phyloP scores from a whole-genome alignment of 2,888 invertebrate genomes.

The Micoletzkya japonica region DNA sequence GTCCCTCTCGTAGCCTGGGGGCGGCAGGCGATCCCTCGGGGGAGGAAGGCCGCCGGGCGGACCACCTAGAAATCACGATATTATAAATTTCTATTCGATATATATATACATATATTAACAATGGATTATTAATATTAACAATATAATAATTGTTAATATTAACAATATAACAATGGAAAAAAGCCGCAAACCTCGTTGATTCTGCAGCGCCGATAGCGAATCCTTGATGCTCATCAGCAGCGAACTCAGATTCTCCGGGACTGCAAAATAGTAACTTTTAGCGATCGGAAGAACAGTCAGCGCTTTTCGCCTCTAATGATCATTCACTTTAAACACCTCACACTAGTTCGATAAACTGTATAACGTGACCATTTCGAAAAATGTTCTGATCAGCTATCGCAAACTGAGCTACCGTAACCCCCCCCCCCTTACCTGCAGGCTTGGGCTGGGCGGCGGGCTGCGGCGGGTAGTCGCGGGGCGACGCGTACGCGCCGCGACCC shows the following conservation, averaged over 20 bases:
- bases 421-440: background rate
- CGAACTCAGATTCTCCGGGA: background rate
- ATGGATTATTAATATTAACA: no score
- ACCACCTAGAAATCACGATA: no score
- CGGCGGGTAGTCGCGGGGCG: background rate
- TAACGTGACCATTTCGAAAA: background rate
- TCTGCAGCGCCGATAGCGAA: background rate
- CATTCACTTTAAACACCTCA: background rate
- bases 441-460: background rate
- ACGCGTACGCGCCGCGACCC: no score
- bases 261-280: background rate
- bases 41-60: no score
- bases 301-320: no score
- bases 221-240: conserved; percentile 1
- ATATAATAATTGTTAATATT: no score
- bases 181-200: background rate
- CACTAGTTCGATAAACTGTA: no score
- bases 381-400: background rate
- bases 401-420: background rate
- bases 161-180: no score
- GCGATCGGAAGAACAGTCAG: background rate
- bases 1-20: no score
- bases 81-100: no score
- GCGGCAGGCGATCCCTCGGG: no score
- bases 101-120: no score